These are phyloP conservation scores for Noctilio leporinus DNA, from an alignment of 2,113 vertebrate species.

Conservation along the genomic window DNA sequence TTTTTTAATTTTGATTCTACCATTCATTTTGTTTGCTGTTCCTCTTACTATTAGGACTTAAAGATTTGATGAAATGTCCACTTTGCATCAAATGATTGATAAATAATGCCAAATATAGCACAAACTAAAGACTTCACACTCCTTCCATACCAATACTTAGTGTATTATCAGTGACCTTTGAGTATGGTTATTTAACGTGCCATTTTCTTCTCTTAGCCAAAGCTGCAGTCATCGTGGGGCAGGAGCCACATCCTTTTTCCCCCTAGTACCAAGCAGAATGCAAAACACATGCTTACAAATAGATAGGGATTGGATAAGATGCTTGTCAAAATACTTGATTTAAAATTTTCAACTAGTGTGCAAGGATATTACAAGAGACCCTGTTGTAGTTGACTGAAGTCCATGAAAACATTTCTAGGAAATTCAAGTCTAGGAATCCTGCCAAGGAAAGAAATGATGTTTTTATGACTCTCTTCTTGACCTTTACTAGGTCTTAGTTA, in stretches of 20 bases:
- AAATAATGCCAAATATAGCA: neutral
- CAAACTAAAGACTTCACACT: neutral
- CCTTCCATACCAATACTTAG: too few relatives aligned
- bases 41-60: neutral
- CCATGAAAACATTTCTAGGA: neutral
- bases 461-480: neutral
- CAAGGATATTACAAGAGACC: neutral
- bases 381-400: neutral
- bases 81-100: neutral
- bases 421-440: neutral
- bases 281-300: neutral
- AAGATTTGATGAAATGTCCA: neutral
- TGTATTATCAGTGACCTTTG: too few relatives aligned
- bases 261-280: too few relatives aligned
- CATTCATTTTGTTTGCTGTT: neutral
- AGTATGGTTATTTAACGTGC: too few relatives aligned
- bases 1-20: neutral
- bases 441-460: neutral
- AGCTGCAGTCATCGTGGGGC: neutral
- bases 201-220: neutral
- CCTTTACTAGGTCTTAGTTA: neutral
- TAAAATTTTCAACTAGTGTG: neutral
- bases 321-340: neutral
- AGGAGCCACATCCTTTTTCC: neutral
- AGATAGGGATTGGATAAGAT: neutral